These are phyloP conservation scores for Tetropium fuscum DNA, from an alignment of 2,888 invertebrate genomes.

Conservation along the genomic window DNA sequence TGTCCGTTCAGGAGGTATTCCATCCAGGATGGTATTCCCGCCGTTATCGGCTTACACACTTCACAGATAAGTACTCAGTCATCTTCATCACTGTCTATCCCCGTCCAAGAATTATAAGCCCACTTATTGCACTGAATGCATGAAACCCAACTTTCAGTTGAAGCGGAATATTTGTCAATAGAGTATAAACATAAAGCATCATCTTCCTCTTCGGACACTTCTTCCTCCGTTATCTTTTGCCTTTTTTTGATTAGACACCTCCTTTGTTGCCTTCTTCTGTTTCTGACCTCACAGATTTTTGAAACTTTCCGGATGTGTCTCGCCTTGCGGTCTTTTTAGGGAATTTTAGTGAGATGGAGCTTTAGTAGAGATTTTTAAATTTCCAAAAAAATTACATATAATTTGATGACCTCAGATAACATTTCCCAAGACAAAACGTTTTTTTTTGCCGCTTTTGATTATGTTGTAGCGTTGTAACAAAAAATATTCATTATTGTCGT, in stretches of 20 bases:
- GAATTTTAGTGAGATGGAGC: too few relatives aligned
- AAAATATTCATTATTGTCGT: too few relatives aligned
- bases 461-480: too few relatives aligned
- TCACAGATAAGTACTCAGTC: slow-evolving; percentile 42
- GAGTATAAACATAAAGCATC: slow-evolving; percentile 39
- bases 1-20: not conserved
- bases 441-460: too few relatives aligned
- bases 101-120: slow-evolving; percentile 46
- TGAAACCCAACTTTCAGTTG: slow-evolving; percentile 46
- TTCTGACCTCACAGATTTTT: slow-evolving; percentile 9
- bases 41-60: slow-evolving; percentile 3
- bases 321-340: too few relatives aligned
- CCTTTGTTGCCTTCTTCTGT: slow-evolving; percentile 1
- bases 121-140: slow-evolving; percentile 44
- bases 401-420: too few relatives aligned
- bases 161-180: slow-evolving; percentile 41
- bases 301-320: too few relatives aligned
- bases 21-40: not conserved
- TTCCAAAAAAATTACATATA: too few relatives aligned
- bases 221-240: not conserved
- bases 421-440: too few relatives aligned
- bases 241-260: slow-evolving; percentile 2
- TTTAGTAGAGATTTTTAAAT: too few relatives aligned
- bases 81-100: slow-evolving; percentile 46
- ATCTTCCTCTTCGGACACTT: slow-evolving; percentile 21